Evolutionary conservation across 2,797 vertebrate species (phyloP).

Genomic region (Botia kubotai): DNA sequence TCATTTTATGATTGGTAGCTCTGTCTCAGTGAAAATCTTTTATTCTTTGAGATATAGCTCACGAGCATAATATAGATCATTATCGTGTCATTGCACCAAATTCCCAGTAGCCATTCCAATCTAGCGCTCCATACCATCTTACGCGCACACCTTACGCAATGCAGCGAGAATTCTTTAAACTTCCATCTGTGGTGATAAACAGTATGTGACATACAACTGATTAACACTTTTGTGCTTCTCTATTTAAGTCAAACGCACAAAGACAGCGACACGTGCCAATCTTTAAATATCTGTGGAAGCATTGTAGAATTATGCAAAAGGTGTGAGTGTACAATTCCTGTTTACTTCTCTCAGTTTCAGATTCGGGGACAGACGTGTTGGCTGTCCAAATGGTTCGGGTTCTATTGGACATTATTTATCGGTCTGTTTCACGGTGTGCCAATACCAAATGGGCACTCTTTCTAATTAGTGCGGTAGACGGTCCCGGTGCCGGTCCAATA

Average conservation of each 20-base stretch:
- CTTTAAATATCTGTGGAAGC: conserved; percentile 1
- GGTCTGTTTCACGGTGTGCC: conserved; percentile 40
- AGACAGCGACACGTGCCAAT: background rate
- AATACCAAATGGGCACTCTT: conserved; percentile 46
- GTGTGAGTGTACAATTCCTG: background rate
- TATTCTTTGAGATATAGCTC: background rate
- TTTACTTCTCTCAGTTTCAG: conserved; percentile 3
- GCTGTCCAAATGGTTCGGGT: conserved; percentile 3
- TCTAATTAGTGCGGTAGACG: conserved; percentile 34
- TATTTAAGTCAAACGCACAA: background rate
- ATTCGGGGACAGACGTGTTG: conserved; percentile 19
- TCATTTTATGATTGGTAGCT: background rate
- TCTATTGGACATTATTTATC: conserved; percentile 34
- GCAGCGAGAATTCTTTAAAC: background rate
- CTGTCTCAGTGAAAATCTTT: background rate
- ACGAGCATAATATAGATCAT: background rate
- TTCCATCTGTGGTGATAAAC: conserved; percentile 15
- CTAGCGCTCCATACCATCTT: background rate
- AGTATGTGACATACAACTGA: conserved; percentile 1
- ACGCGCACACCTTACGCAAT: background rate
- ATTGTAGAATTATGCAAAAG: background rate
- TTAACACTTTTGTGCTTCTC: conserved; percentile 5
- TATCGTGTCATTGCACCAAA: background rate
- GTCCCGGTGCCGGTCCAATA: conserved; percentile 28
- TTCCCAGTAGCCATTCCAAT: background rate